A percentile compares a stretch with the other conserved stretches of the same genome.
These are phyloP conservation scores for Nothobranchius furzeri DNA, from an alignment of 2,113 vertebrate species.

Conservation along the genomic window DNA sequence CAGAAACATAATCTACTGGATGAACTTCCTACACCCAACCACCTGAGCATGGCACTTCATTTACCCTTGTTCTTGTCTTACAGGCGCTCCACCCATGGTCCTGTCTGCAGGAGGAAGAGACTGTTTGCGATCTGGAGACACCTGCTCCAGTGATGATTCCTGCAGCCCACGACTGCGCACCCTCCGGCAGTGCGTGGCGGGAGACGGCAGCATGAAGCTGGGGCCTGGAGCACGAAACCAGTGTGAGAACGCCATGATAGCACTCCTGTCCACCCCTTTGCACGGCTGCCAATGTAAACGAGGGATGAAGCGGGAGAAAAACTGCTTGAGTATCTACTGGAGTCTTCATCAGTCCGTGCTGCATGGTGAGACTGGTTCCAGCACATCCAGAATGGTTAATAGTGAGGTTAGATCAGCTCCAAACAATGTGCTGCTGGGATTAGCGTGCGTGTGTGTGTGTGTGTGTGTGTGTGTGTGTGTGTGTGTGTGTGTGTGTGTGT, in stretches of 20 bases:
- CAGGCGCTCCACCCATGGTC: slow-evolving; percentile 70
- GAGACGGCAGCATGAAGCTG: slow-evolving; percentile 88
- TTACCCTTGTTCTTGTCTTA: background rate
- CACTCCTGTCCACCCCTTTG: slow-evolving; percentile 88
- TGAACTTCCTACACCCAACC: too few species aligned
- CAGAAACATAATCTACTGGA: too few species aligned
- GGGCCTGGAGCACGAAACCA: slow-evolving; percentile 88
- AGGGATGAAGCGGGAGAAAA: slow-evolving; percentile 94
- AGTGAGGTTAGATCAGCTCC: background rate
- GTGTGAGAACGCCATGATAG: slow-evolving; percentile 85
- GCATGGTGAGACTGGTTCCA: slow-evolving; percentile 80
- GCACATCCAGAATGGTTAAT: background rate
- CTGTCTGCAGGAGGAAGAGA: slow-evolving; percentile 76
- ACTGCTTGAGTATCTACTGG: slow-evolving; percentile 94
- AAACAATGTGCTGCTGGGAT: slow-evolving; percentile 12
- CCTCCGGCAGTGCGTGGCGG: slow-evolving; percentile 90
- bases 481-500: too few species aligned
- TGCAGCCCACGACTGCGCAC: slow-evolving; percentile 93
- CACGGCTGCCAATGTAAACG: slow-evolving; percentile 91
- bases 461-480: too few species aligned
- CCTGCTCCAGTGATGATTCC: slow-evolving; percentile 86
- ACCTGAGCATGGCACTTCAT: too few species aligned
- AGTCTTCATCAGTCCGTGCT: slow-evolving; percentile 90
- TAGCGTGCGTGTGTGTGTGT: background rate
- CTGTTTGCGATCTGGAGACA: slow-evolving; percentile 88